A percentile compares a stretch with the other conserved stretches of the same genome.
phyloP scores from a whole-genome alignment of 2,797 vertebrate genomes.

The Eutrigla gurnardus region DNA sequence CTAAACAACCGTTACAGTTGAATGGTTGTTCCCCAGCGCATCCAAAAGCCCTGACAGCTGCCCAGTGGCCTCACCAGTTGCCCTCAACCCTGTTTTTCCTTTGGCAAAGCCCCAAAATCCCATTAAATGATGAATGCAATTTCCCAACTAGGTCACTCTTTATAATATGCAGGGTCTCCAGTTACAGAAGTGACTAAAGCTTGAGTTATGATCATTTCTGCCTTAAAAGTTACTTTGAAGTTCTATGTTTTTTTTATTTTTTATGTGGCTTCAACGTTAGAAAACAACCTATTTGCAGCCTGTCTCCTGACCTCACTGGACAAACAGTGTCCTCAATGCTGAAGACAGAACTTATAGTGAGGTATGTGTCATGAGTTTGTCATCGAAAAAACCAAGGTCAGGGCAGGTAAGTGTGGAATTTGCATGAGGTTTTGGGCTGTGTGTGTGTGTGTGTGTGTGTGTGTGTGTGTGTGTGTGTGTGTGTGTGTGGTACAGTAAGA shows the following conservation, averaged over 20 bases:
- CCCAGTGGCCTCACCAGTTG: slow-evolving; percentile 25
- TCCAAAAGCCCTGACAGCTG: slow-evolving; percentile 48
- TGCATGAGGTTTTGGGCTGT: slow-evolving; percentile 20
- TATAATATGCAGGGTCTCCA: neutral
- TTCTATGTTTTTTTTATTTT: neutral
- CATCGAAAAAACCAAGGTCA: slow-evolving; percentile 24
- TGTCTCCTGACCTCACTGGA: neutral
- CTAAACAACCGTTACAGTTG: slow-evolving; percentile 50
- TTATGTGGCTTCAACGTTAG: neutral
- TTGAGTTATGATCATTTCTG: neutral
- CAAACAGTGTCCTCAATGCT: slow-evolving; percentile 8
- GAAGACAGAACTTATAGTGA: slow-evolving; percentile 2
- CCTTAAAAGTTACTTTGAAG: neutral
- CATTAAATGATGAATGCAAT: slow-evolving; percentile 12
- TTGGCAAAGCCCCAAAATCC: slow-evolving; percentile 22
- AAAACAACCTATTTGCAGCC: neutral
- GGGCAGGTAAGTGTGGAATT: slow-evolving; percentile 44
- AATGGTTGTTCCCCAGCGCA: slow-evolving; percentile 41
- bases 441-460: neutral
- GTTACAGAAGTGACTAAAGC: slow-evolving; percentile 13
- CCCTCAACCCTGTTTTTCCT: neutral
- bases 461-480: neutral
- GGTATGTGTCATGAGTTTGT: slow-evolving; percentile 33
- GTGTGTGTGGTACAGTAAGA: neutral
- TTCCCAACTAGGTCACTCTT: neutral